A percentile compares a stretch with the other conserved stretches of the same genome.
Conservation (phyloP, 2,797 vertebrate species). For the Gouania willdenowi region DNA sequence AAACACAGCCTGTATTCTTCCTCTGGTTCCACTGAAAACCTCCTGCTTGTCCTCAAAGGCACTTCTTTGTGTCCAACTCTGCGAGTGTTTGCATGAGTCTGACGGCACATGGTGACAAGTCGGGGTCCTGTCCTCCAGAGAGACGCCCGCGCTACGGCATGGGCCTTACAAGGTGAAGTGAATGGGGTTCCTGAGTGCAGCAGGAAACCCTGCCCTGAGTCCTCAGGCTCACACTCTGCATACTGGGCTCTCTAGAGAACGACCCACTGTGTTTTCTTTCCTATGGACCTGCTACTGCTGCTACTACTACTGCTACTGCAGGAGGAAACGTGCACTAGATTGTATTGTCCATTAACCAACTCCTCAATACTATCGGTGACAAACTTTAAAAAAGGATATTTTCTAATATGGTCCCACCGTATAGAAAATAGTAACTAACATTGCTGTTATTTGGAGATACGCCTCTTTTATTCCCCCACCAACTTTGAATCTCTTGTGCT, state of each 20-base stretch:
- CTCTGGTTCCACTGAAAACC: constrained; percentile 12
- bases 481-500: no score
- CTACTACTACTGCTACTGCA: background rate
- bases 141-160: constrained; percentile 45
- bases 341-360: no score
- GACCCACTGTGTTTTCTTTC: constrained; percentile 42
- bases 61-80: constrained; percentile 63
- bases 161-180: constrained; percentile 66
- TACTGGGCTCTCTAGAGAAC: constrained; percentile 15
- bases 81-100: constrained; percentile 46
- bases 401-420: no score
- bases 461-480: no score
- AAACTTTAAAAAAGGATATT: no score
- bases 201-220: constrained; percentile 75
- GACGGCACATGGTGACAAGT: constrained; percentile 47
- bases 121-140: constrained; percentile 46
- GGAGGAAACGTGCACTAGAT: no score
- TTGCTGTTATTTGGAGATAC: no score
- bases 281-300: constrained; percentile 13
- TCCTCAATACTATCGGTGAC: no score
- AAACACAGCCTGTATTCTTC: constrained; percentile 60
- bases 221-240: constrained; percentile 23
- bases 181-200: constrained; percentile 31
- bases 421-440: no score
- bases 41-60: constrained; percentile 48